Evolutionary conservation across 2,113 vertebrate species (phyloP).

Genomic region (Catharus bicknelli): DNA sequence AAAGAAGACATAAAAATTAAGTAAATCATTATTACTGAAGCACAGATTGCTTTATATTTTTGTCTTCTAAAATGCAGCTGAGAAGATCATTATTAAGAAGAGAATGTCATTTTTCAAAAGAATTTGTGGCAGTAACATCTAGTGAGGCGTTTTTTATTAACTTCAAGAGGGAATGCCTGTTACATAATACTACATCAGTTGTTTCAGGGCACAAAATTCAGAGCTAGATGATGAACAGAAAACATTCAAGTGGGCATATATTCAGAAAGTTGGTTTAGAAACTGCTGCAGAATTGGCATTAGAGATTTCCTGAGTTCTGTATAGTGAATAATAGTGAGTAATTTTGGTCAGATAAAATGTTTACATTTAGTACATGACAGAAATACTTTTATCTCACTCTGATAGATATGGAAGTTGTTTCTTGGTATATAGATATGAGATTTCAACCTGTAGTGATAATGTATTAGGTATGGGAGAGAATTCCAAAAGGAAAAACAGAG

Average conservation of each 20-base stretch:
- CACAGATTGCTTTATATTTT: constrained; percentile 40
- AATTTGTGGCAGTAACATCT: constrained; percentile 14
- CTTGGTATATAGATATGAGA: neutral
- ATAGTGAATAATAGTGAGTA: neutral
- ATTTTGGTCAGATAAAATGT: neutral
- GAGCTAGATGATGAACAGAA: neutral
- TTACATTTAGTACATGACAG: neutral
- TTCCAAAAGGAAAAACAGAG: neutral
- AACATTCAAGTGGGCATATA: neutral
- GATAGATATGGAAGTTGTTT: neutral
- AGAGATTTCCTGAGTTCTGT: neutral
- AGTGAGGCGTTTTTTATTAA: constrained; percentile 3
- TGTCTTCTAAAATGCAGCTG: constrained; percentile 26
- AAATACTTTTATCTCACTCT: neutral
- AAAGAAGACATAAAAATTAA: constrained; percentile 9
- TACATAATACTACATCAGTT: constrained; percentile 20
- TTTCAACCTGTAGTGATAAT: neutral
- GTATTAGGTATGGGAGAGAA: neutral
- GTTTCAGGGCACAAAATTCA: constrained; percentile 15
- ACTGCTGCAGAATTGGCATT: neutral
- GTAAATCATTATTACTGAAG: constrained; percentile 20
- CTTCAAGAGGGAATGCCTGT: constrained; percentile 24
- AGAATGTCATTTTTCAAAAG: constrained; percentile 46
- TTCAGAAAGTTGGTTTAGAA: neutral
- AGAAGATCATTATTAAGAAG: constrained; percentile 37